phyloP scores from a whole-genome alignment of 2,888 invertebrate genomes.

The Phorcus lineatus region DNA sequence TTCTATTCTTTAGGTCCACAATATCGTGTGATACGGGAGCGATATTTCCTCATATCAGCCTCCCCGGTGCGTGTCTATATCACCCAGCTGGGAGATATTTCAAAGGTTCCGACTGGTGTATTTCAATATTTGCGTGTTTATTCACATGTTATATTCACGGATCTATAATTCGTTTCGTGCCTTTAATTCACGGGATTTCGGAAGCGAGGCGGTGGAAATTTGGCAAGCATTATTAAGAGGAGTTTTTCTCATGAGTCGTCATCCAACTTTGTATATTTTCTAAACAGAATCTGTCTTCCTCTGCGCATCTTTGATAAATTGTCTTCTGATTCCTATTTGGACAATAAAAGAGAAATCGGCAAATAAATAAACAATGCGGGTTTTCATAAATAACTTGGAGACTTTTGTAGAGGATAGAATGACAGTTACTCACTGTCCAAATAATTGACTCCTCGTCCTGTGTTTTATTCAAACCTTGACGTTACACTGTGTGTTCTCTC shows the following conservation, averaged over 20 bases:
- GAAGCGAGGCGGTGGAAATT: not conserved
- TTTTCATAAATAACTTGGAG: not conserved
- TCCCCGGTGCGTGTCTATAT: not conserved
- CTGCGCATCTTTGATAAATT: not conserved
- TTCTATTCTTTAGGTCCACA: not conserved
- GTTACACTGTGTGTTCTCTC: no score
- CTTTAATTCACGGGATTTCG: not conserved
- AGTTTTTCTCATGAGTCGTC: not conserved
- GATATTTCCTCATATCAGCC: not conserved
- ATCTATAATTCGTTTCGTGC: not conserved
- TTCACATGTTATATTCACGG: not conserved
- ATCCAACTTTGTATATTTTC: not conserved
- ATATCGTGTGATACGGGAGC: not conserved
- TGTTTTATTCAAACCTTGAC: no score
- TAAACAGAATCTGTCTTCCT: not conserved
- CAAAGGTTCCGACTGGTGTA: not conserved
- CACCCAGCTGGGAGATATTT: not conserved
- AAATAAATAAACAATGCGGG: not conserved
- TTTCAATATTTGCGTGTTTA: not conserved
- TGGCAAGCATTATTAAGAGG: not conserved
- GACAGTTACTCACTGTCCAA: not conserved
- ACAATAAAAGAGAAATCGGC: not conserved
- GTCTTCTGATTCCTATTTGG: not conserved
- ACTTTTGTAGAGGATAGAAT: not conserved
- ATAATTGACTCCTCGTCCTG: no score